Evolutionary conservation across 1,140 invertebrate species (phyloP).

Genomic region (Carposina sasakii): DNA sequence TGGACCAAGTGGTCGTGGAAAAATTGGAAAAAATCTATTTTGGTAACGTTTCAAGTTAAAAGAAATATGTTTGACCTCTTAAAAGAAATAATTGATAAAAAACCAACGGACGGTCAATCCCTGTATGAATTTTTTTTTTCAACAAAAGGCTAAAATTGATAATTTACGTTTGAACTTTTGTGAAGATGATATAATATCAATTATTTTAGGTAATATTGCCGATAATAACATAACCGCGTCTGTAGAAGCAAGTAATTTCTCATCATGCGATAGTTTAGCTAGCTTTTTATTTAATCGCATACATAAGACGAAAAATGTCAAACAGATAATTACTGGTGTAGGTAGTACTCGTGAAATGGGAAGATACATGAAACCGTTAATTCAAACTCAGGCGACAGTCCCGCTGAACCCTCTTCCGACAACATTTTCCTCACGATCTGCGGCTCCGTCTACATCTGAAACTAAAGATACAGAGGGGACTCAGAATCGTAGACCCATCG

Average conservation of each 20-base stretch:
- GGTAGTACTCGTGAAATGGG: too few species aligned
- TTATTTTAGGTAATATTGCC: slow-evolving; percentile 5
- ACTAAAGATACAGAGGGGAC: neutral
- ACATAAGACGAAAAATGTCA: neutral
- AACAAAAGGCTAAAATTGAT: slow-evolving; percentile 6
- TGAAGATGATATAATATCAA: slow-evolving; percentile 7
- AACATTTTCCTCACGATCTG: neutral
- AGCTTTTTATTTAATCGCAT: slow-evolving; percentile 2
- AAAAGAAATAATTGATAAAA: slow-evolving; percentile 1
- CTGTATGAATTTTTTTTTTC: slow-evolving; percentile 5
- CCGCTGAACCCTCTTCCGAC: too few species aligned
- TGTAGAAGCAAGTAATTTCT: neutral
- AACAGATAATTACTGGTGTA: neutral
- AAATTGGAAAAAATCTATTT: neutral
- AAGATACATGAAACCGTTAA: neutral
- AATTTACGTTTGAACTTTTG: neutral
- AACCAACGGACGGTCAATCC: neutral
- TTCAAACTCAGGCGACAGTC: neutral
- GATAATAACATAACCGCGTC: neutral
- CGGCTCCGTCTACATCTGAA: neutral
- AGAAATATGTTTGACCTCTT: slow-evolving; percentile 4
- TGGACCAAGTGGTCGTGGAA: slow-evolving; percentile 6
- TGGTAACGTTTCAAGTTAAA: slow-evolving; percentile 4
- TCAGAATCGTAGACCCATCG: neutral
- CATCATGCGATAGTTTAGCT: slow-evolving; percentile 4